Percentiles rank a stretch among this genome's conserved stretches.
phyloP scores from a whole-genome alignment of 2,888 invertebrate genomes.

The Monochamus alternatus region DNA sequence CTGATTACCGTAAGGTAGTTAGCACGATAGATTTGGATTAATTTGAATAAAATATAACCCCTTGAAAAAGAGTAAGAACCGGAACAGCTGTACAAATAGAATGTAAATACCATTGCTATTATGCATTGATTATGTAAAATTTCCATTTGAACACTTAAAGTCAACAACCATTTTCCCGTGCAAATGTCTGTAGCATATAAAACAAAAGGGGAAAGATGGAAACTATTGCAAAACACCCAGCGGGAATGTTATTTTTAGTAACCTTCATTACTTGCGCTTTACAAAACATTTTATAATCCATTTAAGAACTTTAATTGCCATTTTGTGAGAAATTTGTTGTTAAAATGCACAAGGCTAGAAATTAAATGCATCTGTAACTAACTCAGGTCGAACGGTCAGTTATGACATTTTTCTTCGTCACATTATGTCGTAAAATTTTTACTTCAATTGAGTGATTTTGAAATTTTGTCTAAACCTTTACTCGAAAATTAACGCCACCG shows the following conservation, averaged over 20 bases:
- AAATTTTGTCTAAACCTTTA: too few species aligned
- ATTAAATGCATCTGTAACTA: neutral
- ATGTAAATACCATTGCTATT: slow-evolving; percentile 49
- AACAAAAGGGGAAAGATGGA: slow-evolving; percentile 33
- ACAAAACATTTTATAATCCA: slow-evolving; percentile 18
- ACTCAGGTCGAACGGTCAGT: too few species aligned
- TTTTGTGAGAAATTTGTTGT: slow-evolving; percentile 1
- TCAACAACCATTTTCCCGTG: slow-evolving; percentile 53
- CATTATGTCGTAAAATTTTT: too few species aligned
- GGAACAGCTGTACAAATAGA: slow-evolving; percentile 59
- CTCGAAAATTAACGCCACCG: neutral
- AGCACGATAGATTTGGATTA: slow-evolving; percentile 15
- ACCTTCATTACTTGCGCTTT: slow-evolving; percentile 1
- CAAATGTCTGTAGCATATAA: slow-evolving; percentile 46
- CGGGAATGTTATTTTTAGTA: slow-evolving; percentile 21
- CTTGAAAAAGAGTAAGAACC: slow-evolving; percentile 43
- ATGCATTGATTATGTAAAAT: slow-evolving; percentile 57
- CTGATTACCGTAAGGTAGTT: neutral
- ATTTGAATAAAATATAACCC: slow-evolving; percentile 23
- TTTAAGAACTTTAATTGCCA: slow-evolving; percentile 18
- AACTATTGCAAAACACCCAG: slow-evolving; percentile 26
- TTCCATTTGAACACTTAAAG: slow-evolving; percentile 56
- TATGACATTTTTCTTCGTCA: too few species aligned
- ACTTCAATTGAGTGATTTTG: too few species aligned
- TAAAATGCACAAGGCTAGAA: neutral